Percentiles rank a stretch among this genome's conserved stretches.
Conservation (phyloP, 2,888 invertebrate species). For the Mystacides longicornis region DNA sequence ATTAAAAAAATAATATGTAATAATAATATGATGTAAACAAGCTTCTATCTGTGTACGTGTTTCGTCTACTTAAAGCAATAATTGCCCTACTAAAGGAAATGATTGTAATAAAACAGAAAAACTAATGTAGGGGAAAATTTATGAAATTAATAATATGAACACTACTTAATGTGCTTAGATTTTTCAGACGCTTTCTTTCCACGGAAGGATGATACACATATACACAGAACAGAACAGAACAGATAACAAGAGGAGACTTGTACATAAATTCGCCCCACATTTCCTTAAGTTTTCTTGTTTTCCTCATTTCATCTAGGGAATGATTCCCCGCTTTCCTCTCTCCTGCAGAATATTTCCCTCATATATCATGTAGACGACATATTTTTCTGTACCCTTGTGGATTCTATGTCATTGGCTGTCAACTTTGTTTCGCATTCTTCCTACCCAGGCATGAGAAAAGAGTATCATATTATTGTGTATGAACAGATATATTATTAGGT, state of each 20-base stretch:
- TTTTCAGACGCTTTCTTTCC: no score
- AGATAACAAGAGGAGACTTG: no score
- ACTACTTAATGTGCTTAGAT: no score
- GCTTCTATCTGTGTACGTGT: no score
- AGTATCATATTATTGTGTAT: no score
- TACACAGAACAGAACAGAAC: no score
- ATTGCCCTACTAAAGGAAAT: no score
- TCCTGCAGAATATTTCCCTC: background rate
- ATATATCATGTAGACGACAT: constrained; percentile 6
- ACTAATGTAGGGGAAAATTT: background rate
- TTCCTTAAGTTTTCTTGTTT: background rate
- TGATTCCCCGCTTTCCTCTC: no score
- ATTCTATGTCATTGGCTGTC: constrained; percentile 10
- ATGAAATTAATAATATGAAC: background rate
- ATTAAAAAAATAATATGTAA: no score
- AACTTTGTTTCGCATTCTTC: constrained; percentile 7
- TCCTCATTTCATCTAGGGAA: background rate
- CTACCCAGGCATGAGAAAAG: background rate
- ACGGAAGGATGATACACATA: no score
- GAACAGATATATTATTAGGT: background rate
- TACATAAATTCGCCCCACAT: background rate
- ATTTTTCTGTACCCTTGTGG: constrained; percentile 11
- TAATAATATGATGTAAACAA: no score
- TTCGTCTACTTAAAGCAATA: no score
- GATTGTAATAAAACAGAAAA: background rate